phyloP scores from a whole-genome alignment of 2,113 vertebrate species.

The Hoplias malabaricus region DNA sequence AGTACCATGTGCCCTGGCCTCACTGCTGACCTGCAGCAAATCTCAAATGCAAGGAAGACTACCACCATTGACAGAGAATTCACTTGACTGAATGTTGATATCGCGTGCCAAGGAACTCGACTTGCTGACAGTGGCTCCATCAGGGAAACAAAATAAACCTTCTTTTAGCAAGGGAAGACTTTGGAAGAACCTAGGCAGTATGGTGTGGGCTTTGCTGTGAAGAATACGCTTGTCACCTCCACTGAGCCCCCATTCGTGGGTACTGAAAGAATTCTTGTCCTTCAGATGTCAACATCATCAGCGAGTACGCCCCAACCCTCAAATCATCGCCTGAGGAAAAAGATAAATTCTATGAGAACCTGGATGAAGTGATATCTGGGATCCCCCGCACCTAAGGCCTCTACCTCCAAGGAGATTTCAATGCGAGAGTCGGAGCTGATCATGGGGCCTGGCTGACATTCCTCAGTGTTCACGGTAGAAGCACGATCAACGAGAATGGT shows the following conservation, averaged over 20 bases:
- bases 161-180: background rate
- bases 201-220: background rate
- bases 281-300: background rate
- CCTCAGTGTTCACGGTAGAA: background rate
- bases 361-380: background rate
- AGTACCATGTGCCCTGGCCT: background rate
- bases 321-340: background rate
- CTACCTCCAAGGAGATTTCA: background rate
- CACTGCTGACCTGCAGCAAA: background rate
- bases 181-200: background rate
- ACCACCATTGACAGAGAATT: background rate
- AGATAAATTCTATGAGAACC: background rate
- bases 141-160: background rate
- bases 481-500: background rate
- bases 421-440: background rate
- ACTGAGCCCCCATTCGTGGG: background rate
- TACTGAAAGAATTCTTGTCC: background rate
- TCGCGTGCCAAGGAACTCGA: conserved; percentile 12
- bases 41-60: background rate
- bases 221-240: background rate
- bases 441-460: background rate
- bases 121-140: background rate
- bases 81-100: no score
- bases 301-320: conserved; percentile 7
- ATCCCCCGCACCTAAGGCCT: background rate